phyloP scores from a whole-genome alignment of 2,113 vertebrate species.

The Leptosomus discolor region DNA sequence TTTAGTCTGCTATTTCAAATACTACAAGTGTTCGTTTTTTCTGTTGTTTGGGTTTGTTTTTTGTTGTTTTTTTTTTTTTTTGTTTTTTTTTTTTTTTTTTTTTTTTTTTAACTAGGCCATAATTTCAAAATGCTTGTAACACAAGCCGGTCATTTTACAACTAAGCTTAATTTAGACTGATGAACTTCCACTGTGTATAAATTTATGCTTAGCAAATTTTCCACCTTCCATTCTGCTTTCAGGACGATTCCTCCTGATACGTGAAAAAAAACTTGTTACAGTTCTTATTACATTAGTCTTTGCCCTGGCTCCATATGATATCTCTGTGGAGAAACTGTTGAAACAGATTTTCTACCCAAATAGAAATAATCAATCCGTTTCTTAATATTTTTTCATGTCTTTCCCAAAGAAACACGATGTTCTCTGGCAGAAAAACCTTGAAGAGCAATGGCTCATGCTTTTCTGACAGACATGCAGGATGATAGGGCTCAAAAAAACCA shows the following conservation, averaged over 20 bases:
- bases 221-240: not conserved
- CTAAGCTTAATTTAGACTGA: not conserved
- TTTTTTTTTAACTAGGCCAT: not conserved
- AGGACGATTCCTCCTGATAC: not conserved
- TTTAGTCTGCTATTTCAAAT: not conserved
- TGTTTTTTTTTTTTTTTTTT: not conserved
- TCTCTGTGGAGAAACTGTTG: not conserved
- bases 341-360: not conserved
- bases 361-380: not conserved
- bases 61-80: not conserved
- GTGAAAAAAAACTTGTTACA: not conserved
- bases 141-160: not conserved
- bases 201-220: not conserved
- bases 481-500: not conserved
- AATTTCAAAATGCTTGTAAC: not conserved
- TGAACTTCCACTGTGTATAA: not conserved
- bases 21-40: too few relatives aligned
- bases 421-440: not conserved
- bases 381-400: not conserved
- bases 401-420: not conserved
- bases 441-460: not conserved
- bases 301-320: not conserved
- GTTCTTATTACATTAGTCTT: not conserved
- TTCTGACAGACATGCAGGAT: fast-evolving
- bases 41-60: too few relatives aligned